These are phyloP conservation scores for Halcyon smyrnensis DNA, from an alignment of 2,797 vertebrate species.

Conservation along the genomic window DNA sequence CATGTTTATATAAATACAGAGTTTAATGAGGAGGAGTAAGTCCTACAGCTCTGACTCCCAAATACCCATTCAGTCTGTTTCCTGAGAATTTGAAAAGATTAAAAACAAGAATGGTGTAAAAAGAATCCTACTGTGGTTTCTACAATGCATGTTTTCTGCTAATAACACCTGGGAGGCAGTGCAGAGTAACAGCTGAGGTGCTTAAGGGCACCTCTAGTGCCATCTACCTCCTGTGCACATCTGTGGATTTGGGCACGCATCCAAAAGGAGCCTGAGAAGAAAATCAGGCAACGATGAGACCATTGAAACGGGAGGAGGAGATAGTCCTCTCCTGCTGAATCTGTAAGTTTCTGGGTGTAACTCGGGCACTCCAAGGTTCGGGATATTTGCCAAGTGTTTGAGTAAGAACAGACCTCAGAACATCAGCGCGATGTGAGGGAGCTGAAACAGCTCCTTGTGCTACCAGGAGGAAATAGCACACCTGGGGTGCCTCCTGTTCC, in stretches of 20 bases:
- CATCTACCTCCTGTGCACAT: constrained; percentile 80
- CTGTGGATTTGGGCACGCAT: constrained; percentile 75
- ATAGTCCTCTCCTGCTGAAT: constrained; percentile 55
- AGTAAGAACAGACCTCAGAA: neutral
- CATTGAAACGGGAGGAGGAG: constrained; percentile 52
- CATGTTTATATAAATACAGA: neutral
- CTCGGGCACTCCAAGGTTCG: neutral
- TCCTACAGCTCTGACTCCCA: neutral
- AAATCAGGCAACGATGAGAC: constrained; percentile 65
- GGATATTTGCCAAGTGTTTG: constrained; percentile 9
- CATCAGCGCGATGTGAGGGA: neutral
- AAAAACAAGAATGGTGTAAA: constrained; percentile 39
- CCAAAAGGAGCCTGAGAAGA: constrained; percentile 74
- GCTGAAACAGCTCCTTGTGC: neutral
- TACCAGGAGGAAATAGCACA: neutral
- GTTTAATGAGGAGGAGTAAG: neutral
- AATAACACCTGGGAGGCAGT: constrained; percentile 65
- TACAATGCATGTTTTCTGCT: constrained; percentile 53
- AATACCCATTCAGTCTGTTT: constrained; percentile 16
- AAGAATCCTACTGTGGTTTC: constrained; percentile 58
- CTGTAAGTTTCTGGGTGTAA: constrained; percentile 50
- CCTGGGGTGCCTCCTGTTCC: neutral
- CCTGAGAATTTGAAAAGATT: constrained; percentile 45
- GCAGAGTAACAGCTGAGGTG: constrained; percentile 72
- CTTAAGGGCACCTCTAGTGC: constrained; percentile 74